Conservation (phyloP, 64 coral and sea anemone species). For the Porites lutea region DNA sequence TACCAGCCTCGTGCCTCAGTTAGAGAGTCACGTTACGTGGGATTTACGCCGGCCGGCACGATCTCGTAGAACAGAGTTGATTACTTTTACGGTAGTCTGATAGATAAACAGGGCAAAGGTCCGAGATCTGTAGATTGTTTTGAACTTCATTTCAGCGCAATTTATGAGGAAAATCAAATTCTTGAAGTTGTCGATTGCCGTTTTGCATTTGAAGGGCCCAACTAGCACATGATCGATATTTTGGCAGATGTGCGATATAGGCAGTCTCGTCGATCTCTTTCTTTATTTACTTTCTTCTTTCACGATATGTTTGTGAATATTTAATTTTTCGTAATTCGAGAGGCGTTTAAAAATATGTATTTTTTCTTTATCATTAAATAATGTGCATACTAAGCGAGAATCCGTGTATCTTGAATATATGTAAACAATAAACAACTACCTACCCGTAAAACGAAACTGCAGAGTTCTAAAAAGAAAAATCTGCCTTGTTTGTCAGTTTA, state of each 20-base stretch:
- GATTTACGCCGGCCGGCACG: not conserved
- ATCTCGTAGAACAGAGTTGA: not conserved
- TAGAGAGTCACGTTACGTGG: too few relatives aligned
- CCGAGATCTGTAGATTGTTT: not conserved
- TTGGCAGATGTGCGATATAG: not conserved
- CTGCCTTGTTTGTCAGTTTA: constrained; percentile 17
- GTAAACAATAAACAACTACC: not conserved
- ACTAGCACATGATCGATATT: not conserved
- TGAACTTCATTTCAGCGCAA: not conserved
- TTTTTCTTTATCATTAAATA: not conserved
- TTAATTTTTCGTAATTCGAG: not conserved
- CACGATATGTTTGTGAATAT: not conserved
- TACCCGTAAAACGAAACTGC: not conserved
- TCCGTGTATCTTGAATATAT: not conserved
- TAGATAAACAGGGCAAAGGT: not conserved
- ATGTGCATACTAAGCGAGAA: not conserved
- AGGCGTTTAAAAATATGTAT: not conserved
- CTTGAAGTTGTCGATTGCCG: not conserved
- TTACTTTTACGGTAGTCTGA: not conserved
- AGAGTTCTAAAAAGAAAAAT: constrained; percentile 25
- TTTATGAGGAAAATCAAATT: not conserved
- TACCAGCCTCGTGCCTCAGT: too few relatives aligned
- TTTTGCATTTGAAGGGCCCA: not conserved
- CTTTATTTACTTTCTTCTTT: not conserved
- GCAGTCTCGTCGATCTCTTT: not conserved